Conservation (phyloP, 2,113 vertebrate genomes). For the Excalfactoria chinensis region DNA sequence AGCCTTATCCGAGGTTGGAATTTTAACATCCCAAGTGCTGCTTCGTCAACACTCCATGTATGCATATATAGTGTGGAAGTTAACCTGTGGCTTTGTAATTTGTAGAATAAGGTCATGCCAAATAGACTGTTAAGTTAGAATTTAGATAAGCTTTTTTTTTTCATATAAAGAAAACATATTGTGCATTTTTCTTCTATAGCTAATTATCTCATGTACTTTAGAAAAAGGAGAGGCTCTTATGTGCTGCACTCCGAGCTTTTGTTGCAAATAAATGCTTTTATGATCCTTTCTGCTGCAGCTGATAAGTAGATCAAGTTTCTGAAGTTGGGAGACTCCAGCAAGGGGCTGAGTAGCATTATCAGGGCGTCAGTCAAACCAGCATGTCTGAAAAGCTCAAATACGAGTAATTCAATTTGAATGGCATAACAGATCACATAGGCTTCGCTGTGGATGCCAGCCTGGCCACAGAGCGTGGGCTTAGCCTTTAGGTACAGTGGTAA, state of each 20-base stretch:
- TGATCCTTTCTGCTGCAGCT: neutral
- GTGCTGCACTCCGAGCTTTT: neutral
- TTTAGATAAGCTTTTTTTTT: neutral
- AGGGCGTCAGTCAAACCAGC: accelerated
- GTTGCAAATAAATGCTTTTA: neutral
- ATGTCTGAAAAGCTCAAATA: neutral
- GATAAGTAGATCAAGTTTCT: neutral
- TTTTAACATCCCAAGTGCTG: neutral
- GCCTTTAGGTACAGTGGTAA: neutral
- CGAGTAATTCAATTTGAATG: neutral
- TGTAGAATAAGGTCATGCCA: neutral
- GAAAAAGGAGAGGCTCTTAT: neutral
- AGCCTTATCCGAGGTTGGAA: neutral
- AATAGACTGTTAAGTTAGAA: neutral
- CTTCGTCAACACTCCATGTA: neutral
- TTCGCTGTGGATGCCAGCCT: neutral
- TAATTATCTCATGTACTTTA: neutral
- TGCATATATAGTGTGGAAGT: neutral
- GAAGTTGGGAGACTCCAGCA: neutral
- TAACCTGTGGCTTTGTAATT: neutral
- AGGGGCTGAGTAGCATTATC: neutral
- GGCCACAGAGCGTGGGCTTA: neutral
- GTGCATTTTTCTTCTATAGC: neutral
- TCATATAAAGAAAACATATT: neutral
- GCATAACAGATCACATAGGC: neutral